Evolutionary conservation across 1,140 invertebrate species (phyloP), one percentile per base, ranked within the genome.

Genomic region (Drosophila grimshawi): DNA sequence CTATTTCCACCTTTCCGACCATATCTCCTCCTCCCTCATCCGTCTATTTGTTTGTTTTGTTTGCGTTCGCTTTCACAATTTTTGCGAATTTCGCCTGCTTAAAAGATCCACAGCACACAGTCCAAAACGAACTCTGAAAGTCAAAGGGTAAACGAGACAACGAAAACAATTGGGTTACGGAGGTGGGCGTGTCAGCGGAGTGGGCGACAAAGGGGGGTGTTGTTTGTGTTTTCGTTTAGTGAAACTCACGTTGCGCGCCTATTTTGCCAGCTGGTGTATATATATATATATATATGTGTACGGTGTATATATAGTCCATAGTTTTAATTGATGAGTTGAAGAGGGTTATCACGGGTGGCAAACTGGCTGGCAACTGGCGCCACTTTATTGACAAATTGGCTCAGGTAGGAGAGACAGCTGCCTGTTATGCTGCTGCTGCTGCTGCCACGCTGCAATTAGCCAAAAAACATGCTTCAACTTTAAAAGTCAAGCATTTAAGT

Each of bases 31-130:
- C 5, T 3, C 0, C 6, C 11, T 10, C 10, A 2, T 4, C 39
- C 39, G 10, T 5, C 29, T 19, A 51, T 59, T 81, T 79, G 71
- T 81, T 81, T 78, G 71, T 81, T 85, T 80, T 67, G 62, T 66
- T 89, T 72, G 59, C 80, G 63, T 83, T 89, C 81, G 83, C 79
- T 88, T 88, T 89, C 80, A 83, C 81, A 88, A 83, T 88, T 88
- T 89, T 57, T 67, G 48, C 51, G 65, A 74, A 62, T 74, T 74
- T 74, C 69, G 52, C 79, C 71, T 63, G 65, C 83, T 45, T 62
- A 55, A 72, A 81, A 79, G 76, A 86, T 86, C 72, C 83, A 86
- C 29, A 74, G 74, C 83, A 66, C 67, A 33, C 30, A 46, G 35
- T 8, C 60, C 55, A 74, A 73, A 78, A 86, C 79, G 71, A 81